These are phyloP conservation scores for Plebejus melissa DNA, from an alignment of 2,888 invertebrate species.

Conservation along the genomic window DNA sequence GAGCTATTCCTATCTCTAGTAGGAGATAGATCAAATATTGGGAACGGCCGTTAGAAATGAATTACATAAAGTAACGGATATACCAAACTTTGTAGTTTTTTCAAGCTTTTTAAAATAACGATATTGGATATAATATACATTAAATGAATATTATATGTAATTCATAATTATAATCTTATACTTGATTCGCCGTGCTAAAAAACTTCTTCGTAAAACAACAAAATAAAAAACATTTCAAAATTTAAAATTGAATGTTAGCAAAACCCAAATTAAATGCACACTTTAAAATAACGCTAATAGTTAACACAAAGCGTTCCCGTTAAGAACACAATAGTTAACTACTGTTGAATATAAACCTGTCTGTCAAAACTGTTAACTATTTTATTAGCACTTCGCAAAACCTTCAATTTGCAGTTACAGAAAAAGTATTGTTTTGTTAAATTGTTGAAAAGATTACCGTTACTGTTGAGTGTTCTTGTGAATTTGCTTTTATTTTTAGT, in stretches of 20 bases:
- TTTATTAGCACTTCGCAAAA: constrained; percentile 10
- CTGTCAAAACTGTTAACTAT: constrained; percentile 6
- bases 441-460: constrained; percentile 9
- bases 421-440: constrained; percentile 9
- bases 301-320: neutral
- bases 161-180: too few relatives aligned
- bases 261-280: neutral
- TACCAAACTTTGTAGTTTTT: neutral
- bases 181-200: neutral
- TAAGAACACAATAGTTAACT: constrained; percentile 8
- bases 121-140: too few relatives aligned
- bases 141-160: too few relatives aligned
- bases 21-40: too few relatives aligned
- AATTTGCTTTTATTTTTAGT: neutral
- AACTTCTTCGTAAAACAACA: neutral
- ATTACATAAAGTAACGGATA: neutral
- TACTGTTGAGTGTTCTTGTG: neutral
- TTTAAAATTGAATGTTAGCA: too few relatives aligned
- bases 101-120: neutral
- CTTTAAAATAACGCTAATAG: neutral
- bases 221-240: too few relatives aligned
- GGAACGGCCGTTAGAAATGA: too few relatives aligned
- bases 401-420: constrained; percentile 7
- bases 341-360: constrained; percentile 9
- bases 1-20: too few relatives aligned